phyloP scores from a whole-genome alignment of 2,888 invertebrate species.

The Sympetrum striolatum region DNA sequence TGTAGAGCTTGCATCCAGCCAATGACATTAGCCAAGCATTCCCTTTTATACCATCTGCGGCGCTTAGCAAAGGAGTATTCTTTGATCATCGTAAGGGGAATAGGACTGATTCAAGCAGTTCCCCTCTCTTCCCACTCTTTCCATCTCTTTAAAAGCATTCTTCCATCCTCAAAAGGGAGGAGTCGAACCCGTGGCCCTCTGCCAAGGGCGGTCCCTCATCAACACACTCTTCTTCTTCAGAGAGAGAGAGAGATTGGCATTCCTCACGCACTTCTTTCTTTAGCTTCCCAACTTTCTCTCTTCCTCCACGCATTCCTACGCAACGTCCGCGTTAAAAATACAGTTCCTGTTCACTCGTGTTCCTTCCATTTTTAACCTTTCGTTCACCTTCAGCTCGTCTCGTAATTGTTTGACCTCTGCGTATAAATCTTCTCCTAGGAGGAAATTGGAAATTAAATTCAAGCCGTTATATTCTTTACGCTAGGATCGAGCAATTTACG shows the following conservation, averaged over 20 bases:
- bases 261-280: background rate
- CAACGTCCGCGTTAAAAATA: background rate
- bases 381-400: background rate
- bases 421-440: too few relatives aligned
- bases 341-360: background rate
- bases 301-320: background rate
- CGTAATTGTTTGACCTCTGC: background rate
- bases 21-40: too few relatives aligned
- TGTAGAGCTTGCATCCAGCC: too few relatives aligned
- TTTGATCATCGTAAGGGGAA: too few relatives aligned
- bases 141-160: background rate
- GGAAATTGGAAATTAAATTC: too few relatives aligned
- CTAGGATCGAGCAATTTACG: too few relatives aligned
- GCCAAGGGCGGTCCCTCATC: background rate
- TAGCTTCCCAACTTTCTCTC: background rate
- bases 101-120: background rate
- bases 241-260: background rate
- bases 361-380: background rate
- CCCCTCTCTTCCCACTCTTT: background rate
- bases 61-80: too few relatives aligned
- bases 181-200: constrained; percentile 24
- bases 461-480: too few relatives aligned
- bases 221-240: background rate
- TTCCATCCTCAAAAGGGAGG: constrained; percentile 14
- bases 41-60: too few relatives aligned